phyloP scores from a whole-genome alignment of 2,113 vertebrate genomes.

The Brachionichthys hirsutus region DNA sequence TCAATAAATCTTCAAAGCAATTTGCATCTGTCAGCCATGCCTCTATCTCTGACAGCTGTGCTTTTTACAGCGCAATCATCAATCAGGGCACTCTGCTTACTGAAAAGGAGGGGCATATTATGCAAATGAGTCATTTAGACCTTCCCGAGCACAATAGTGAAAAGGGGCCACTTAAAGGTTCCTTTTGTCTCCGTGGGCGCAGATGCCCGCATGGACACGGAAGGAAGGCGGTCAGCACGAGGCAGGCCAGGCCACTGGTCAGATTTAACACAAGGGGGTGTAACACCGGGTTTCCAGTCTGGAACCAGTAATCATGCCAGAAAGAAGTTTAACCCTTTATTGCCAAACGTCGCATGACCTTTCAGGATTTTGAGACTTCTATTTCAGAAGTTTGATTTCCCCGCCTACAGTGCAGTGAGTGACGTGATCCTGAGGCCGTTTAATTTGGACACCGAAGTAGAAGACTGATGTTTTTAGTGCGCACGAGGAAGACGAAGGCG shows the following conservation, averaged over 20 bases:
- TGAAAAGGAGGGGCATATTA: constrained; percentile 38
- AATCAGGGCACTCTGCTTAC: constrained; percentile 52
- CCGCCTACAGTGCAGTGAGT: no score
- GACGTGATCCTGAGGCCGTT: no score
- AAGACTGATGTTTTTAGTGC: no score
- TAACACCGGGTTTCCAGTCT: not conserved
- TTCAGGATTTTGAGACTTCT: no score
- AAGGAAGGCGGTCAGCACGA: constrained; percentile 4
- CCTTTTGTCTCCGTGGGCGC: not conserved
- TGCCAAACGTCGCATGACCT: no score
- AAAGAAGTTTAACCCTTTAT: no score
- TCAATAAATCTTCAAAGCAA: constrained; percentile 59
- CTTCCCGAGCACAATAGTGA: constrained; percentile 17
- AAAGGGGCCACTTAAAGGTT: not conserved
- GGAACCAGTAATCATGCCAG: not conserved
- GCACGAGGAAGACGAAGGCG: no score
- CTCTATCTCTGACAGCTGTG: constrained; percentile 43
- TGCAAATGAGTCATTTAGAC: constrained; percentile 55
- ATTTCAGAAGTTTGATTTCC: no score
- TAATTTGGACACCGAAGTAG: no score
- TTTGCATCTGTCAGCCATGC: constrained; percentile 55
- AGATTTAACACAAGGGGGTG: constrained; percentile 1
- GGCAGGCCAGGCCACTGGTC: constrained; percentile 1
- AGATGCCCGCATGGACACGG: not conserved
- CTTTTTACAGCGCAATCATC: constrained; percentile 54